A percentile compares a stretch with the other conserved stretches of the same genome.
Conservation (phyloP, 1,140 invertebrate species). For the Chironomus tepperi region DNA sequence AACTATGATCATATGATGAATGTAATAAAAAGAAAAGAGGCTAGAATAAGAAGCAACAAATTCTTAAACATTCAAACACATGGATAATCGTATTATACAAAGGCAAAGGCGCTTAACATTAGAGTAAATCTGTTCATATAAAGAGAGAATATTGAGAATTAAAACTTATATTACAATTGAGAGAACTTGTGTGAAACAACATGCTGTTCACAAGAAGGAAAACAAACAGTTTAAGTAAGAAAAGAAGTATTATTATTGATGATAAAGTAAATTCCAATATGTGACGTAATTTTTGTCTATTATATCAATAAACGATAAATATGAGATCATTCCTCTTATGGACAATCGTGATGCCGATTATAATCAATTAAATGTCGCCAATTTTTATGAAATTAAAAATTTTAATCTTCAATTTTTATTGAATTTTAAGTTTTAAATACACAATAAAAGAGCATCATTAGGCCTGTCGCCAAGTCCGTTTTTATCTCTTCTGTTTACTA, state of each 20-base stretch:
- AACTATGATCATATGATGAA: background rate
- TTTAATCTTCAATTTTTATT: too few species aligned
- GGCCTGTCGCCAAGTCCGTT: too few species aligned
- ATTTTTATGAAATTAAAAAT: background rate
- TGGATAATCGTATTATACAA: background rate
- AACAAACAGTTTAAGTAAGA: background rate
- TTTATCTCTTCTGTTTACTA: too few species aligned
- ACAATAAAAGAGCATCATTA: too few species aligned
- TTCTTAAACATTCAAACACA: conserved; percentile 4
- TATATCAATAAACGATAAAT: background rate
- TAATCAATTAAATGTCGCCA: background rate
- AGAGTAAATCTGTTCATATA: background rate
- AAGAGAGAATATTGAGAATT: background rate
- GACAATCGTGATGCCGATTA: background rate
- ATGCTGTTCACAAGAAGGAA: background rate
- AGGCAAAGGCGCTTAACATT: background rate
- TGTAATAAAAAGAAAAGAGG: background rate
- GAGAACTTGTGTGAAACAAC: background rate
- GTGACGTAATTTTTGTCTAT: background rate
- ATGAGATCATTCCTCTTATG: background rate
- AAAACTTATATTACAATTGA: background rate
- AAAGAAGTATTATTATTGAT: background rate
- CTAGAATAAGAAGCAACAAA: background rate
- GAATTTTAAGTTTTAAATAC: too few species aligned
- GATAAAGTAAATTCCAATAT: background rate